phyloP scores from a whole-genome alignment of 2,888 invertebrate genomes.

The Lochmaea crataegi region DNA sequence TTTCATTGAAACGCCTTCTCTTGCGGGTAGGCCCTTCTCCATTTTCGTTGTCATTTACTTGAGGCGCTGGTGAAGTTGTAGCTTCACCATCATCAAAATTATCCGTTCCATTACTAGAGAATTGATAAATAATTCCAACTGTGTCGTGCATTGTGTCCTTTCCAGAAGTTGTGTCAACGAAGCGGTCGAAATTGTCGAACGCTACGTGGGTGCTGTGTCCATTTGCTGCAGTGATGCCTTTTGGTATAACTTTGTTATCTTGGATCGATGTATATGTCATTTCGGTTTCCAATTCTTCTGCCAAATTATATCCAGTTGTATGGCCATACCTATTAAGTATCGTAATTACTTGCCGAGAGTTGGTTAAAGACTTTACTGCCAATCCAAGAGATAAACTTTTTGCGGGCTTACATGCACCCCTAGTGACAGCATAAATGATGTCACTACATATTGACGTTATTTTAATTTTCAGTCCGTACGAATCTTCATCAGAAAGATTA shows the following conservation, averaged over 20 bases:
- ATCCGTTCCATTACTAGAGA: slow-evolving; percentile 35
- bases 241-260: slow-evolving; percentile 48
- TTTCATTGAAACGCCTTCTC: slow-evolving; percentile 31
- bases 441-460: slow-evolving; percentile 44
- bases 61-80: background rate
- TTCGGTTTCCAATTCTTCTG: slow-evolving; percentile 56
- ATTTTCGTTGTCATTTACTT: slow-evolving; percentile 4
- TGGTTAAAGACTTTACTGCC: slow-evolving; percentile 52
- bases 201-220: slow-evolving; percentile 52
- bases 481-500: too few species aligned
- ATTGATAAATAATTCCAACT: slow-evolving; percentile 31
- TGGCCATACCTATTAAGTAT: slow-evolving; percentile 56
- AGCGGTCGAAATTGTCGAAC: slow-evolving; percentile 45
- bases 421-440: slow-evolving; percentile 44
- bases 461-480: background rate
- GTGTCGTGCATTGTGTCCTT: slow-evolving; percentile 54
- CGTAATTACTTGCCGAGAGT: slow-evolving; percentile 48
- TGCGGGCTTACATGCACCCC: slow-evolving; percentile 10
- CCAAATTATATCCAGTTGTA: slow-evolving; percentile 50
- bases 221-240: slow-evolving; percentile 48
- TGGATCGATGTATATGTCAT: slow-evolving; percentile 44
- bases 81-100: slow-evolving; percentile 38
- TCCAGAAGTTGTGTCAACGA: slow-evolving; percentile 40
- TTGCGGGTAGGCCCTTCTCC: slow-evolving; percentile 27
- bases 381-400: slow-evolving; percentile 42